phyloP scores from a whole-genome alignment of 2,797 vertebrate genomes.

The Octomys mimax region DNA sequence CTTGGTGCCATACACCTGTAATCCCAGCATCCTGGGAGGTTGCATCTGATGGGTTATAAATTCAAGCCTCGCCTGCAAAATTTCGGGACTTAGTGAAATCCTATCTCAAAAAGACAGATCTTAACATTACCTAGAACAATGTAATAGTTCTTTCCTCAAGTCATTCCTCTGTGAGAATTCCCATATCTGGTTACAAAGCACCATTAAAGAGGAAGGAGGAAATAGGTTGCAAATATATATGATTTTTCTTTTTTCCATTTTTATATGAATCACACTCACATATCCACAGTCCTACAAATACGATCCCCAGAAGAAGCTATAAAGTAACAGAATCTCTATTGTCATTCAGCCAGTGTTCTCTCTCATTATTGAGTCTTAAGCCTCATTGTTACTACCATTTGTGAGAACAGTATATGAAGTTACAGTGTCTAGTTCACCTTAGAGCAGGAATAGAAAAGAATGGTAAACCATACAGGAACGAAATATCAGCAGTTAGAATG shows the following conservation, averaged over 20 bases:
- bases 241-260: not conserved
- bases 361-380: not conserved
- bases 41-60: not conserved
- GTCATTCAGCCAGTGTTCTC: not conserved
- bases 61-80: not conserved
- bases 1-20: not conserved
- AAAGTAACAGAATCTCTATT: not conserved
- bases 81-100: not conserved
- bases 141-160: not conserved
- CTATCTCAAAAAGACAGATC: not conserved
- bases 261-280: not conserved
- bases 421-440: not conserved
- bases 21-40: not conserved
- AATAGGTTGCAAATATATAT: not conserved
- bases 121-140: not conserved
- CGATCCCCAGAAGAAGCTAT: not conserved
- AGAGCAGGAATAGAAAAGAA: not conserved
- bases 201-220: not conserved
- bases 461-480: constrained; percentile 24
- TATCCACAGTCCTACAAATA: not conserved
- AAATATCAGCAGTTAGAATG: constrained; percentile 25
- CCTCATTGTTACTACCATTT: not conserved
- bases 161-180: constrained; percentile 19
- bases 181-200: not conserved
- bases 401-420: not conserved